Evolutionary conservation across 2,113 vertebrate genomes (phyloP).

Genomic region (Sinocyclocheilus anophthalmus): DNA sequence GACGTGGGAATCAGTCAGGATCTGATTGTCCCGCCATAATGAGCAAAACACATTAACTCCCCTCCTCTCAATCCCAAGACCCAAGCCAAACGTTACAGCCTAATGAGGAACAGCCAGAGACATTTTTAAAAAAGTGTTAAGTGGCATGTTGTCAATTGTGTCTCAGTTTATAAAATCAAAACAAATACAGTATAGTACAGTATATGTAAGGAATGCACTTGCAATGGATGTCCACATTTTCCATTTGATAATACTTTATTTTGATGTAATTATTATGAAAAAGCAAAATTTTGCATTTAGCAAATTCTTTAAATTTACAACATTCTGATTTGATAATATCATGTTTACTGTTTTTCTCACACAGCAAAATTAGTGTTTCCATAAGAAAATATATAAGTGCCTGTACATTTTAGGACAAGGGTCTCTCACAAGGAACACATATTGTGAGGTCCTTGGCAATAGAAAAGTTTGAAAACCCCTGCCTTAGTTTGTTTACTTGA

Average conservation of each 20-base stretch:
- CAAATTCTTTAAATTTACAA: background rate
- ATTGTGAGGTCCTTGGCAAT: background rate
- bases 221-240: background rate
- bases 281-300: background rate
- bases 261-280: background rate
- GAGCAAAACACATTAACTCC: slow-evolving; percentile 12
- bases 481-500: background rate
- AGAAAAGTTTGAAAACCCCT: background rate
- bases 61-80: background rate
- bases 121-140: background rate
- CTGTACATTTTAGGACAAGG: background rate
- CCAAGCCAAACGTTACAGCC: background rate
- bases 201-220: background rate
- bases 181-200: background rate
- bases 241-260: background rate
- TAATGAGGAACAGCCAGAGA: background rate
- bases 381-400: background rate
- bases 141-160: too few species aligned
- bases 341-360: background rate
- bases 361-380: background rate
- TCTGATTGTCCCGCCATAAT: slow-evolving; percentile 42
- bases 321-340: background rate
- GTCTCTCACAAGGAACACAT: background rate
- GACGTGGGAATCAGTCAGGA: background rate
- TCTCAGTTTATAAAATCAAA: background rate